These are phyloP conservation scores for Fundulus diaphanus DNA, from an alignment of 2,797 vertebrate species.

Conservation along the genomic window DNA sequence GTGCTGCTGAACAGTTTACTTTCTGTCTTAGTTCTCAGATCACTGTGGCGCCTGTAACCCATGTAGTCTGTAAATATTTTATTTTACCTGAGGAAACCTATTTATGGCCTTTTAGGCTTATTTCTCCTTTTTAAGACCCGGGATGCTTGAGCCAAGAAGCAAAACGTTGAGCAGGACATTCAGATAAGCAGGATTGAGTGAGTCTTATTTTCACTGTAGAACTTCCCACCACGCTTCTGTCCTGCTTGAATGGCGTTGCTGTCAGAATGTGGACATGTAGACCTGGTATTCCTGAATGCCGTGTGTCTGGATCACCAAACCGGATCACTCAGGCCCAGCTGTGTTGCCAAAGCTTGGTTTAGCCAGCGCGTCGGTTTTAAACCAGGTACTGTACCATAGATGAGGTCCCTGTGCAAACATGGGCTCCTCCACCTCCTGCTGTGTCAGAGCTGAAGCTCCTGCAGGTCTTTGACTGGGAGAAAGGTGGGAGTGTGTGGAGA, in stretches of 20 bases:
- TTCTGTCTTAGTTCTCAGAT: conserved; percentile 62
- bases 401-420: not conserved
- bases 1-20: conserved; percentile 49
- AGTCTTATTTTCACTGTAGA: not conserved
- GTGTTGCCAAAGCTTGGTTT: conserved; percentile 64
- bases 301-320: not conserved
- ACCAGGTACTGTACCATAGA: conserved; percentile 50
- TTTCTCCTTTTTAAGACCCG: conserved; percentile 40
- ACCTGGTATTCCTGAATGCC: not conserved
- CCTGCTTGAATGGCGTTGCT: not conserved
- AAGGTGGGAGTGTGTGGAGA: not conserved
- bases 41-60: conserved; percentile 71
- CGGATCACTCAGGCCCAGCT: conserved; percentile 15
- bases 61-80: conserved; percentile 70
- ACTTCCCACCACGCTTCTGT: not conserved
- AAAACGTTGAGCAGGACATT: not conserved
- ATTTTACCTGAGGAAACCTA: conserved; percentile 69
- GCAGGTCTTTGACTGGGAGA: not conserved
- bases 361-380: conserved; percentile 41
- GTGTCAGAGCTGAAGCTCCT: not conserved
- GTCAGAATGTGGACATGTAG: conserved; percentile 19
- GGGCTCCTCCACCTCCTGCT: not conserved
- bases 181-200: not conserved
- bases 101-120: conserved; percentile 71
- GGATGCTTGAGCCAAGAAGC: conserved; percentile 45